Evolutionary conservation across 2,113 vertebrate genomes (phyloP).

Genomic region (Cyanoliseus patagonus): DNA sequence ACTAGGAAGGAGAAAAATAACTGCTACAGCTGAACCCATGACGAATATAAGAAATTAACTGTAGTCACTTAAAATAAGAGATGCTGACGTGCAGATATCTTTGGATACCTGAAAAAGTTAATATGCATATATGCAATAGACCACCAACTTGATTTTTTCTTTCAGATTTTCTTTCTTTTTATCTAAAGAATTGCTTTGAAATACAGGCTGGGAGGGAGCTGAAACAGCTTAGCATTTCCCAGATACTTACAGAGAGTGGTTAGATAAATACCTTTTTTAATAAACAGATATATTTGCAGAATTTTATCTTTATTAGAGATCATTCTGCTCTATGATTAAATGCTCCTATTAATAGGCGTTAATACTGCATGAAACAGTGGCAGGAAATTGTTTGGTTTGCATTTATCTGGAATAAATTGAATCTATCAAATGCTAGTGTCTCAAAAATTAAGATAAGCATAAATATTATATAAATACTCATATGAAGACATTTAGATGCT

Average conservation of each 20-base stretch:
- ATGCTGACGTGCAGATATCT: not conserved
- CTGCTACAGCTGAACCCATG: not conserved
- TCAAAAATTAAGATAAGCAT: conserved; percentile 23
- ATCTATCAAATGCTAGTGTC: conserved; percentile 10
- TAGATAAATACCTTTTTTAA: not conserved
- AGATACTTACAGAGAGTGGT: not conserved
- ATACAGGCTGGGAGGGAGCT: not conserved
- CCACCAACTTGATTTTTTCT: not conserved
- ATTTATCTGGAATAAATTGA: conserved; percentile 62
- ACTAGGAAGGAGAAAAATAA: not conserved
- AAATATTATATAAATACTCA: conserved; percentile 1
- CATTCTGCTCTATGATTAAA: conserved; percentile 52
- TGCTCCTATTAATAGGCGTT: conserved; percentile 50
- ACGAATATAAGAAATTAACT: not conserved
- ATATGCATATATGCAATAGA: not conserved
- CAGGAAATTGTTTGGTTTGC: conserved; percentile 54
- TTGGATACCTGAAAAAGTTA: not conserved
- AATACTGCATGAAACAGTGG: not conserved
- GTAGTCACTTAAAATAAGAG: conserved; percentile 7
- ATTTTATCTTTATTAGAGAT: not conserved
- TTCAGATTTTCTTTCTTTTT: not conserved
- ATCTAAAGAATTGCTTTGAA: not conserved
- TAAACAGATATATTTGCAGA: not conserved
- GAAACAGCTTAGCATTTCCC: not conserved
- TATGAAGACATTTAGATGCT: not conserved